phyloP scores from a whole-genome alignment of 2,113 vertebrate species.

The Oplegnathus fasciatus region DNA sequence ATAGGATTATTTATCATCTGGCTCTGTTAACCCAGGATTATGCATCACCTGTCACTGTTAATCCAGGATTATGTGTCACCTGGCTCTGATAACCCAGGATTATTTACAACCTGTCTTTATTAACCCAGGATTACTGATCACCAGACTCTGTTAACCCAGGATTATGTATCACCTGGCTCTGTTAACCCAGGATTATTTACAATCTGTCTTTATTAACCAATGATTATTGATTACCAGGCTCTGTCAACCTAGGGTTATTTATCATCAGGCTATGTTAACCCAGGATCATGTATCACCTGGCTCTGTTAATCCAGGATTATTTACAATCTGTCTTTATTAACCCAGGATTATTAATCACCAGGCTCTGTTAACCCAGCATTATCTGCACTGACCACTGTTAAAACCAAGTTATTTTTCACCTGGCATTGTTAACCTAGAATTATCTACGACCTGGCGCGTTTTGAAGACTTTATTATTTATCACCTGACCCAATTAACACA shows the following conservation, averaged over 20 bases:
- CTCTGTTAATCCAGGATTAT: no score
- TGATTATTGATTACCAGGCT: background rate
- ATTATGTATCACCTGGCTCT: background rate
- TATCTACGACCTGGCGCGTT: background rate
- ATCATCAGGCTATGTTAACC: background rate
- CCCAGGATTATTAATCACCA: background rate
- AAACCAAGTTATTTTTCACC: background rate
- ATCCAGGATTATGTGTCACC: background rate
- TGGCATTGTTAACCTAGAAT: background rate
- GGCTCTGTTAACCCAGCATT: background rate
- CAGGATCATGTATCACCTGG: no score
- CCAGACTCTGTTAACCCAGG: background rate
- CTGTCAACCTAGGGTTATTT: background rate
- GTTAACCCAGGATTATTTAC: background rate
- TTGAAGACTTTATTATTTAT: background rate
- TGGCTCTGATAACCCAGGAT: background rate
- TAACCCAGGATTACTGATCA: background rate
- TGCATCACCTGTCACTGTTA: background rate
- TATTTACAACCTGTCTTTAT: fast-evolving
- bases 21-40: background rate
- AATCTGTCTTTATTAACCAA: background rate
- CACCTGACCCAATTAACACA: background rate
- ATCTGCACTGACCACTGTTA: background rate
- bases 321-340: no score
- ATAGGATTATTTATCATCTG: background rate